Percentiles rank a stretch among this genome's conserved stretches.
Conservation (phyloP, 2,113 vertebrate species). For the Brachionichthys hirsutus region DNA sequence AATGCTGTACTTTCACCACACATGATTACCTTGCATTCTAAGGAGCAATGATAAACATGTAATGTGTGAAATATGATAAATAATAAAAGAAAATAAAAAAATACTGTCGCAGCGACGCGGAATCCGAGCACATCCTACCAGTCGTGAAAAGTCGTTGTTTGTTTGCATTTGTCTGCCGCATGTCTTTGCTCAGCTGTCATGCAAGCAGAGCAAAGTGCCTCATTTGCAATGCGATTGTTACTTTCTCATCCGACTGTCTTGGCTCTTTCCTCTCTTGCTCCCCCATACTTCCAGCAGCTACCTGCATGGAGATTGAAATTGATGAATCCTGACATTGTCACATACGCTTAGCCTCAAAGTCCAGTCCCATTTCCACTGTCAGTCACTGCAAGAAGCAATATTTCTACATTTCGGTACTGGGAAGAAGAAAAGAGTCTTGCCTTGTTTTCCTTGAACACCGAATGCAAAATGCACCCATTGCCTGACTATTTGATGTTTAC, state of each 20-base stretch:
- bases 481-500: conserved; percentile 8
- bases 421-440: background rate
- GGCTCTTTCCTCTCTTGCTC: background rate
- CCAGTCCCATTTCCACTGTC: conserved; percentile 1
- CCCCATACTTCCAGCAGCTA: background rate
- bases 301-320: conserved; percentile 10
- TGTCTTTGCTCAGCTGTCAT: conserved; percentile 7
- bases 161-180: background rate
- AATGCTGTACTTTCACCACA: conserved; percentile 45
- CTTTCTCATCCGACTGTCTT: background rate
- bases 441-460: background rate
- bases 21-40: conserved; percentile 2
- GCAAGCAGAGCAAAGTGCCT: background rate
- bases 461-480: background rate
- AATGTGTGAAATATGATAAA: no score
- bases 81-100: no score
- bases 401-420: conserved; percentile 1
- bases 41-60: no score
- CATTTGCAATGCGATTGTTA: conserved; percentile 17
- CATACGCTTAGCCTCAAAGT: conserved; percentile 6
- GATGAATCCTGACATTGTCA: conserved; percentile 5
- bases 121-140: background rate
- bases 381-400: background rate
- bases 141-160: background rate
- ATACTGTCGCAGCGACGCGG: no score